A percentile compares a stretch with the other conserved stretches of the same genome.
Conservation (phyloP, 2,113 vertebrate genomes). For the human (Homo sapiens) region GRCh38 chr9:115447001-115447500, state of each 20-base stretch:
- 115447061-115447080: background rate
- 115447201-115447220: background rate
- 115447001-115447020: background rate
- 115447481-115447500: background rate
- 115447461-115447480: background rate
- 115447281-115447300: background rate
- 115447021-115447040: background rate
- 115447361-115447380: background rate
- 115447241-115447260: background rate
- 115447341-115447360: background rate
- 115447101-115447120: too few relatives aligned
- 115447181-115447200: background rate
- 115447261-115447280: background rate
- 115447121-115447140: accelerated
- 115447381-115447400: background rate
- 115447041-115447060: background rate
- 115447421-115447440: background rate
- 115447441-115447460: background rate
- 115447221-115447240: background rate
- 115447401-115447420: background rate
- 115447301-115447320: background rate
- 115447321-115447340: background rate
- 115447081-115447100: background rate
- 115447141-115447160: background rate
- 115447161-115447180: background rate